These are phyloP conservation scores for Gouania willdenowi DNA, from an alignment of 2,797 vertebrate genomes.

Conservation along the genomic window DNA sequence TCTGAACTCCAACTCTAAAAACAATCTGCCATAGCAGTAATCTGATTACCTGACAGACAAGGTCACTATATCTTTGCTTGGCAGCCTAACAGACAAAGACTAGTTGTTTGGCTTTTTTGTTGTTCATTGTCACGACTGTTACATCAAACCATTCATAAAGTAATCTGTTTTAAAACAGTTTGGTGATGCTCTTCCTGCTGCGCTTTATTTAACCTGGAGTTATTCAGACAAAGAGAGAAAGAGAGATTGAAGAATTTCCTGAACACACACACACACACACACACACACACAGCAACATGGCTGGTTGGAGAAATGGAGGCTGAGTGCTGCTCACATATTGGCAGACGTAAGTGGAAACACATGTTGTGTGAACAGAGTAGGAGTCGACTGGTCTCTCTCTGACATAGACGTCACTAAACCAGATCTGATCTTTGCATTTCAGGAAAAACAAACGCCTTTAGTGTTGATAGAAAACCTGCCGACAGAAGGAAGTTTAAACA, in stretches of 20 bases:
- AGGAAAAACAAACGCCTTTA: background rate
- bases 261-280: conserved; percentile 30
- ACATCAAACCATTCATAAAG: too few species aligned
- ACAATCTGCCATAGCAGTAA: too few species aligned
- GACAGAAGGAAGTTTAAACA: too few species aligned
- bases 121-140: background rate
- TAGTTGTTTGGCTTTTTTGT: too few species aligned
- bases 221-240: conserved; percentile 17
- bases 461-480: too few species aligned
- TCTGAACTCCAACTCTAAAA: too few species aligned
- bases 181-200: conserved; percentile 4
- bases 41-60: too few species aligned
- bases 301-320: conserved; percentile 47
- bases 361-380: conserved; percentile 63
- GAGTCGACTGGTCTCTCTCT: conserved; percentile 18
- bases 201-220: conserved; percentile 14
- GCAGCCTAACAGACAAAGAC: too few species aligned
- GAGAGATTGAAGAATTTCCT: conserved; percentile 35
- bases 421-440: conserved; percentile 17
- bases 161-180: too few species aligned
- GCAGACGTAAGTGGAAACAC: conserved; percentile 72
- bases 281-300: conserved; percentile 30
- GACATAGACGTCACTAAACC: conserved; percentile 33
- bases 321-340: conserved; percentile 40
- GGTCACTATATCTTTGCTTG: too few species aligned